Evolutionary conservation across 2,797 vertebrate genomes (phyloP), one percentile per base, ranked within the genome.

Genomic region (Sebastes itinus): DNA sequence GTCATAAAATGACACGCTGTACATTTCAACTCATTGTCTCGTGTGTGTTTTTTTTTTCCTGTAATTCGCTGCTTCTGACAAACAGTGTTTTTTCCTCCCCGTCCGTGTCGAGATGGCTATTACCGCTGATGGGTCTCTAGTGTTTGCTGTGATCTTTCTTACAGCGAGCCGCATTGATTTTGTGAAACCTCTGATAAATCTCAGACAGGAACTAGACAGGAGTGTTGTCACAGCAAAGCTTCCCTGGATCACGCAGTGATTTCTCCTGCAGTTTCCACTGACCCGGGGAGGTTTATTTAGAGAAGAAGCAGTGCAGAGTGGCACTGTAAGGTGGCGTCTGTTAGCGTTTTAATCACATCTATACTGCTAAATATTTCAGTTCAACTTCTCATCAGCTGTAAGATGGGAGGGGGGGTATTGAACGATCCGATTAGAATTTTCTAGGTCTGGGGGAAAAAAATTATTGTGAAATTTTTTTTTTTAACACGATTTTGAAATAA

Each of bases 161-260:
- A 85, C 89, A 91, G 86, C 72, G 83, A 79, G 91, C 85, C 23
- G 88, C 93, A 95, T 94, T 95, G 95, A 95, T 95, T 96, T 93
- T 91, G 86, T 90, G 91, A 93, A 92, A 93, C 90, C 89, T 94
- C 90, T 92, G 90, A 93, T 95, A 93, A 94, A 92, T 93, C 89
- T 89, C 88, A 88, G 92, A 92, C 90, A 89, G 90, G 87, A 92
- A 94, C 89, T 85, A 94, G 92, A 95, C 86, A 79, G 89, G 84
- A 90, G 87, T 92, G 92, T 95, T 94, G 94, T 95, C 94, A 92
- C 89, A 92, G 93, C 93, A 94, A 95, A 94, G 94, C 94, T 93
- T 91, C 82, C 72, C 87, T 4, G 90, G 94, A 94, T 95, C 92
- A 85, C 35, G 23, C 84, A 42, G 86, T 83, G 91, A 93, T 93